Conservation (phyloP, 2,888 invertebrate genomes). For the Dorcus parallelipipedus region DNA sequence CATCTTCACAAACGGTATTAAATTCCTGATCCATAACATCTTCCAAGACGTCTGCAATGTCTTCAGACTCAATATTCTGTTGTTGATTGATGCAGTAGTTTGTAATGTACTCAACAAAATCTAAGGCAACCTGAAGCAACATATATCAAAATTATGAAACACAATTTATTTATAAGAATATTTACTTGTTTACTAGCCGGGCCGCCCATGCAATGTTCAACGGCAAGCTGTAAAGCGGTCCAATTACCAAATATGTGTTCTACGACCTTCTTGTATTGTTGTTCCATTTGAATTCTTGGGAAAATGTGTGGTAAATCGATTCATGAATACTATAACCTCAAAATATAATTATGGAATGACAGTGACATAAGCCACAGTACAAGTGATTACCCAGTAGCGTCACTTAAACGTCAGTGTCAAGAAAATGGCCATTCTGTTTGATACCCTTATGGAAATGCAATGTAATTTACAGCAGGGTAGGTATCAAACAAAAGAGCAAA, state of each 20-base stretch:
- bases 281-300: slow-evolving; percentile 33
- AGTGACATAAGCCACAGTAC: background rate
- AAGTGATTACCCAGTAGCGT: no score
- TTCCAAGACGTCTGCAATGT: slow-evolving; percentile 62
- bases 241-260: slow-evolving; percentile 69
- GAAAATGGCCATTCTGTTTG: no score
- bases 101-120: slow-evolving; percentile 63
- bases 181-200: slow-evolving; percentile 64
- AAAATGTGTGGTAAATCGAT: background rate
- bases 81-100: slow-evolving; percentile 59
- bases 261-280: slow-evolving; percentile 59
- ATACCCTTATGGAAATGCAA: no score
- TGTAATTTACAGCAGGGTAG: no score
- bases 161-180: slow-evolving; percentile 1
- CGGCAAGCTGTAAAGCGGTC: slow-evolving; percentile 68
- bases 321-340: no score
- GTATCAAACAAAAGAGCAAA: no score
- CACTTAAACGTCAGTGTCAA: no score
- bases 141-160: background rate
- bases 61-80: slow-evolving; percentile 55
- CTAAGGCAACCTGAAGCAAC: slow-evolving; percentile 56
- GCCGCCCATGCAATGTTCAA: slow-evolving; percentile 72
- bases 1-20: slow-evolving; percentile 69
- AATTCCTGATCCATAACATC: slow-evolving; percentile 73
- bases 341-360: no score